Evolutionary conservation across 1,140 invertebrate genomes (phyloP).

Genomic region (Idris sp.): DNA sequence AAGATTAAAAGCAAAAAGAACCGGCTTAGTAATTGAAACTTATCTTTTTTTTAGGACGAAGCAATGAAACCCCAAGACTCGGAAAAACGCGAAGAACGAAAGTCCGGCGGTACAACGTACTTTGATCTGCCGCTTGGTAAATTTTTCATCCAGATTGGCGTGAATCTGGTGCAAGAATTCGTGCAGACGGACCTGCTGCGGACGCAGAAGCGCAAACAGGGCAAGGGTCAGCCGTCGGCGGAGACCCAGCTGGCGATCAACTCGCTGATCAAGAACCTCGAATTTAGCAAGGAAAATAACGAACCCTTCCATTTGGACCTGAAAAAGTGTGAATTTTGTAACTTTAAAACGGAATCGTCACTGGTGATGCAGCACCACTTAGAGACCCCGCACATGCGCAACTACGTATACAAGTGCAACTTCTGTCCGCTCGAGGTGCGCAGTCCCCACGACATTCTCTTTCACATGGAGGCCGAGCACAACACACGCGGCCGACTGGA

Average conservation of each 20-base stretch:
- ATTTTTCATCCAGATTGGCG: constrained; percentile 94
- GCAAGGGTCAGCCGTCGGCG: constrained; percentile 82
- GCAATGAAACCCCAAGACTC: constrained; percentile 28
- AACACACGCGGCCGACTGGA: constrained; percentile 89
- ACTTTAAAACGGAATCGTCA: constrained; percentile 93
- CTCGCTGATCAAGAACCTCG: constrained; percentile 88
- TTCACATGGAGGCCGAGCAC: constrained; percentile 94
- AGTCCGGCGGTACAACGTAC: constrained; percentile 79
- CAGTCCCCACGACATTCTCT: constrained; percentile 91
- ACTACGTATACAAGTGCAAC: constrained; percentile 91
- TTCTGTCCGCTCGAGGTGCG: constrained; percentile 90
- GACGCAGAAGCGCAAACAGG: constrained; percentile 89
- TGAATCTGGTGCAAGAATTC: constrained; percentile 94
- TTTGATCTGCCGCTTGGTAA: constrained; percentile 93
- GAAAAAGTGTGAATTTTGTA: constrained; percentile 94
- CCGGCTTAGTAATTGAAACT: no score
- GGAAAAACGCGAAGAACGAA: constrained; percentile 63
- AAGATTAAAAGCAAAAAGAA: no score
- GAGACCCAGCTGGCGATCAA: constrained; percentile 87
- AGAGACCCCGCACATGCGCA: constrained; percentile 94
- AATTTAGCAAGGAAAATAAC: constrained; percentile 93
- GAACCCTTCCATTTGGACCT: constrained; percentile 87
- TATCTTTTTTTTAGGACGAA: no score
- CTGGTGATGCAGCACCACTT: constrained; percentile 93
- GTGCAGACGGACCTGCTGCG: constrained; percentile 94